A percentile compares a stretch with the other conserved stretches of the same genome.
Conservation (phyloP, 2,113 vertebrate species). For the Hydrolagus affinis region DNA sequence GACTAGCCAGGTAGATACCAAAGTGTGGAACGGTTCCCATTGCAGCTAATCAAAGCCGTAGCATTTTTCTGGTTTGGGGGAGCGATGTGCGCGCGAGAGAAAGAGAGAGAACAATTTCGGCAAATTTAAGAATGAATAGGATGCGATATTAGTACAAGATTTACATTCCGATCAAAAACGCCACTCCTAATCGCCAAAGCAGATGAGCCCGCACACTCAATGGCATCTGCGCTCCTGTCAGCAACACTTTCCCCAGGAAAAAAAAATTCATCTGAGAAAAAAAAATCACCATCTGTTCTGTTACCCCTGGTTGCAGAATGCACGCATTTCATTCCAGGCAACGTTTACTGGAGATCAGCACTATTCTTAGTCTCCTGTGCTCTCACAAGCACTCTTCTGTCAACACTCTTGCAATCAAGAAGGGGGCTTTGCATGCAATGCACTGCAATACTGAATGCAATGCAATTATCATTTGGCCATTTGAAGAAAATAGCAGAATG, state of each 20-base stretch:
- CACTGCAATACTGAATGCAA: no score
- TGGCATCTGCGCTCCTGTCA: slow-evolving; percentile 30
- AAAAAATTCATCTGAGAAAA: background rate
- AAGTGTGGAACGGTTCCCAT: background rate
- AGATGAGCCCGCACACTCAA: slow-evolving; percentile 1
- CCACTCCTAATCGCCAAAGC: slow-evolving; percentile 10
- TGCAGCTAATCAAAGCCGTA: background rate
- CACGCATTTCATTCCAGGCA: background rate
- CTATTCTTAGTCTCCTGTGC: background rate
- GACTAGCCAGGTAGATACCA: no score
- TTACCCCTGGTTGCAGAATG: background rate
- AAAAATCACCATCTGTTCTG: slow-evolving; percentile 18
- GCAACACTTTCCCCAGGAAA: background rate
- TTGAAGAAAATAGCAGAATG: background rate
- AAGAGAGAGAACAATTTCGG: background rate
- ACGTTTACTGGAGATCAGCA: background rate
- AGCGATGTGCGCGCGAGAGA: background rate
- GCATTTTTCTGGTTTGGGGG: background rate
- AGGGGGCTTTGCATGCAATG: background rate
- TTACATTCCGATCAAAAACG: background rate
- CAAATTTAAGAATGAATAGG: background rate
- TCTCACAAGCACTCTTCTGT: slow-evolving; percentile 16
- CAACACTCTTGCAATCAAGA: background rate
- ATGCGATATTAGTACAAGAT: background rate
- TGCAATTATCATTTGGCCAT: background rate